Conservation (phyloP, 92 coral and sea anemone species). For the Porites rus region DNA sequence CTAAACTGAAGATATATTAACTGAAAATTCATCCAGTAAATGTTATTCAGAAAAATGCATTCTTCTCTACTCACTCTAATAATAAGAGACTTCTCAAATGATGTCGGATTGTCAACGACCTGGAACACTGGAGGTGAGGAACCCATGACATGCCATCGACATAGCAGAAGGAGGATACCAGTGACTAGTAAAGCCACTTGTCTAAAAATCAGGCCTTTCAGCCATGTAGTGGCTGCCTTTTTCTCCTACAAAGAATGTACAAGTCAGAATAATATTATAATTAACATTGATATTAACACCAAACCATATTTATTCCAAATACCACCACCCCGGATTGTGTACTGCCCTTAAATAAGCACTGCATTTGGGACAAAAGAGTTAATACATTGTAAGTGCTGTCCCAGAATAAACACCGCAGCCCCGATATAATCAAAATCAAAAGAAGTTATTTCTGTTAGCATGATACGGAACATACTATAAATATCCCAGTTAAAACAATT, state of each 20-base stretch:
- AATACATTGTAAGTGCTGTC: no score
- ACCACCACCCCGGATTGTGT: no score
- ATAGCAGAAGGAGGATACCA: slow-evolving; percentile 77
- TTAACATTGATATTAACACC: not conserved
- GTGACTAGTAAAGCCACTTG: slow-evolving; percentile 62
- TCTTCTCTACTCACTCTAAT: slow-evolving; percentile 62
- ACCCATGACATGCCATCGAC: slow-evolving; percentile 92
- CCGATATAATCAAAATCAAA: no score
- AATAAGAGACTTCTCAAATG: slow-evolving; percentile 81
- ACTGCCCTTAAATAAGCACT: no score
- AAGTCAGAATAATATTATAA: not conserved
- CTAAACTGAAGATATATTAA: no score
- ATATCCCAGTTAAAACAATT: no score
- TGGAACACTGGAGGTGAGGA: slow-evolving; percentile 83
- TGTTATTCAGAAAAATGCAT: no score
- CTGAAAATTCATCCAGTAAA: no score
- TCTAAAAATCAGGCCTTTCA: slow-evolving; percentile 69
- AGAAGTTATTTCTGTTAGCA: no score
- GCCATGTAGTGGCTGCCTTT: not conserved
- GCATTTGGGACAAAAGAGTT: no score
- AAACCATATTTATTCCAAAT: not conserved
- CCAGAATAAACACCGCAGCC: no score
- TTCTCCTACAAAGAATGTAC: slow-evolving; percentile 1
- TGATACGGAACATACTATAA: no score
- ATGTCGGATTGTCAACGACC: slow-evolving; percentile 91